Evolutionary conservation across 2,113 vertebrate species (phyloP).

Genomic region (Corythoichthys haematopterus): DNA sequence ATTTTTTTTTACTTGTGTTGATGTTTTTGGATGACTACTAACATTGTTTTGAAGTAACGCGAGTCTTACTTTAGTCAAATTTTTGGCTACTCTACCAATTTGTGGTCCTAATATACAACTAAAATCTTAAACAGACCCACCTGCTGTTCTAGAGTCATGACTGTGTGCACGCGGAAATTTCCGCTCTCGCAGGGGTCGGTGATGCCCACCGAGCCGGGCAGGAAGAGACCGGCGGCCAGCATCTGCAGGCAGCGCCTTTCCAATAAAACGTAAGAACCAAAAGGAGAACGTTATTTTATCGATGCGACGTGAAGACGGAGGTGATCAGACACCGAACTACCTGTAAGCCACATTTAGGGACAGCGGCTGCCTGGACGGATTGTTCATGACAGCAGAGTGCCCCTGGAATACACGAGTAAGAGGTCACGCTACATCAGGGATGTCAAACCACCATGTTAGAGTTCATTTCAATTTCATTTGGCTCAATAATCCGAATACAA

Average conservation of each 20-base stretch:
- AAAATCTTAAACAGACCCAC: constrained; percentile 47
- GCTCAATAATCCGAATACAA: too few relatives aligned
- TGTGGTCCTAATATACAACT: background rate
- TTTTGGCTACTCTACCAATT: too few relatives aligned
- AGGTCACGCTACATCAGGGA: too few relatives aligned
- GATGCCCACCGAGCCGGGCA: constrained; percentile 93
- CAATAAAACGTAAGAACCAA: background rate
- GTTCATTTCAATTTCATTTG: too few relatives aligned
- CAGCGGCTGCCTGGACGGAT: constrained; percentile 90
- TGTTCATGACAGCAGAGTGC: constrained; percentile 97
- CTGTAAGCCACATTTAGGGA: constrained; percentile 94
- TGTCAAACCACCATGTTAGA: too few relatives aligned
- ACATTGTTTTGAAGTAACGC: too few relatives aligned
- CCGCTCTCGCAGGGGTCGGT: constrained; percentile 96
- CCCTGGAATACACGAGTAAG: constrained; percentile 68
- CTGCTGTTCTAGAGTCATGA: constrained; percentile 98
- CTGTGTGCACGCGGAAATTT: constrained; percentile 93
- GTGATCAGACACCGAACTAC: constrained; percentile 49
- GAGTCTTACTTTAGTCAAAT: too few relatives aligned
- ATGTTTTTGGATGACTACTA: too few relatives aligned
- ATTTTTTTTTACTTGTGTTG: too few relatives aligned
- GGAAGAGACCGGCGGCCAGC: constrained; percentile 90
- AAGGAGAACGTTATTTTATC: background rate
- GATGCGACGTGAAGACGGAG: background rate
- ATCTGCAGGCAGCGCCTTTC: constrained; percentile 93